A percentile compares a stretch with the other conserved stretches of the same genome.
phyloP scores from a whole-genome alignment of 37 sponge, comb jelly and placozoan species.

The Beroe forskalii region DNA sequence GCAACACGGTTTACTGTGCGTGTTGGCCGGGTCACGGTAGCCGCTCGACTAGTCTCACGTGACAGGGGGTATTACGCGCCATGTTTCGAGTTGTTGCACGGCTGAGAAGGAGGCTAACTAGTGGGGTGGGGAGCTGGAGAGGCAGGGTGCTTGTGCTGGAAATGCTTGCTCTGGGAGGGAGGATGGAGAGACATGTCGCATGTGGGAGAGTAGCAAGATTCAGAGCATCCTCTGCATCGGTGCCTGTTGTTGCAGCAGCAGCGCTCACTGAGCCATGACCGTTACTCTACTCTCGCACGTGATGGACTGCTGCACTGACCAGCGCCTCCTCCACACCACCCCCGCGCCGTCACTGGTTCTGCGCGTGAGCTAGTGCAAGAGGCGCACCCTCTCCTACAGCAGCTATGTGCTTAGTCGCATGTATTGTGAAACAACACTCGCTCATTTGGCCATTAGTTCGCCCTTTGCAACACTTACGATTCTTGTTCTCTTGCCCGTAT shows the following conservation, averaged over 20 bases:
- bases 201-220: not conserved
- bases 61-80: no score
- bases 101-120: no score
- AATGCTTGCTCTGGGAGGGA: not conserved
- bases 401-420: constrained; percentile 64
- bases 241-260: constrained; percentile 9
- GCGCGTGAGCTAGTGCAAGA: constrained; percentile 42
- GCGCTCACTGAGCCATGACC: constrained; percentile 62
- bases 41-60: not conserved
- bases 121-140: no score
- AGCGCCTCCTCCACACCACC: constrained; percentile 31
- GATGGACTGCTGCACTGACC: constrained; percentile 24
- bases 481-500: constrained; percentile 37
- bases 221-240: not conserved
- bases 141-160: no score
- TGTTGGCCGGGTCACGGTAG: not conserved
- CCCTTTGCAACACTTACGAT: constrained; percentile 59
- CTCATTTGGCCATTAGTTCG: constrained; percentile 64
- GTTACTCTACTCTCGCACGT: constrained; percentile 9
- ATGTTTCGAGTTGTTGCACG: no score
- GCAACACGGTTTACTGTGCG: not conserved
- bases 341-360: constrained; percentile 22
- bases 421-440: constrained; percentile 50
- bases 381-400: constrained; percentile 20
- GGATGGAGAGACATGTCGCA: not conserved